Evolutionary conservation across 2,113 vertebrate genomes (phyloP), one percentile per base, ranked within the genome.

Genomic region (Solea solea): DNA sequence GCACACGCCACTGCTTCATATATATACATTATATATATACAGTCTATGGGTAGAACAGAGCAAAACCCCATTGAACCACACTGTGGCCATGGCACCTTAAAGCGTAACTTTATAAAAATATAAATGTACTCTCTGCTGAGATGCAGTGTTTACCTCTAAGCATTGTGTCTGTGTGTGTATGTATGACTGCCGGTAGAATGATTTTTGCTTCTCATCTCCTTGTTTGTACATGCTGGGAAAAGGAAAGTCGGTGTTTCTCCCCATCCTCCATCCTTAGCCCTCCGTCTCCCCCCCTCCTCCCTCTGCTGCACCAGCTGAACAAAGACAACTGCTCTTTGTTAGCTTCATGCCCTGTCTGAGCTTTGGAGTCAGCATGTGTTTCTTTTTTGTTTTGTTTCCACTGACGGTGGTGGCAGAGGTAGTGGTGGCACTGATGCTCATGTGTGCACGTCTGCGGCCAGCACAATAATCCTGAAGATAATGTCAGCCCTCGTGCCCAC

Each of bases 301-400:
- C 87, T 86, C 73, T 72, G 51, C 77, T 89, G 74, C 63, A 13
- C 71, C 77, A 73, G 61, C 82, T 80, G 84, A 90, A 91, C 89
- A 90, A 91, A 91, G 91, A 85, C 86, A 86, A 81, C 86, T 78
- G 78, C 67, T 91, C 88, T 91, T 92, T 91, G 87, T 92, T 86
- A 57, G 78, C 86, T 71, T 53, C 58, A 68, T 73, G 73, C 74
- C 81, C 28, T 66, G 57, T 82, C 60, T 84, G 76, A 77, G 71
- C 67, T 53, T 73, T 64, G 57, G 66, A 89, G 50, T 82, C 70
- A 84, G 58, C 72, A 71, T 60, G 28, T 71, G 72, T 84, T 73
- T 65, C 21, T 21, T 1, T 62, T 77, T 72, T 48, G 9, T 63
- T 34, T 34, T 34, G 56, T 77, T 72, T 48, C 45, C 28, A 63